A percentile compares a stretch with the other conserved stretches of the same genome.
Conservation (phyloP, 2,113 vertebrate species). For the Zeus faber region DNA sequence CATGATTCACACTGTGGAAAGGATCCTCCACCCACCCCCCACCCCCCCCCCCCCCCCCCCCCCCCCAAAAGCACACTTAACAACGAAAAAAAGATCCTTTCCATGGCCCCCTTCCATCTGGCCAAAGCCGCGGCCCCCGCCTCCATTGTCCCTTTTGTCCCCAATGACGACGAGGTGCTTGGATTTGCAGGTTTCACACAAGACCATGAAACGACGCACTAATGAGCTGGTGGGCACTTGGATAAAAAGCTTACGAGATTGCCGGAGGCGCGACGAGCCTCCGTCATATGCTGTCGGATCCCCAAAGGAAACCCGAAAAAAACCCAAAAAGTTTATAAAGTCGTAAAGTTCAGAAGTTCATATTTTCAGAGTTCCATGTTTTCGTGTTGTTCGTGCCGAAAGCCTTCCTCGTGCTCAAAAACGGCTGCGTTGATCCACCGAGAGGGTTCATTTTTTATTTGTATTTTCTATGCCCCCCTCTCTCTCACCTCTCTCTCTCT, state of each 20-base stretch:
- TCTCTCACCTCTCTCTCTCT: slow-evolving; percentile 14
- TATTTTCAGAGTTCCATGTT: no score
- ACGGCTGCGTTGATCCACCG: background rate
- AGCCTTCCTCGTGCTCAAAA: background rate
- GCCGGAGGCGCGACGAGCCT: slow-evolving; percentile 84
- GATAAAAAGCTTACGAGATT: slow-evolving; percentile 89
- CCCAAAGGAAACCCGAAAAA: no score
- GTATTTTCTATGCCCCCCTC: no score
- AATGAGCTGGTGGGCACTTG: slow-evolving; percentile 97
- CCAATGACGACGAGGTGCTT: no score
- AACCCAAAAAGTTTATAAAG: slow-evolving; percentile 68
- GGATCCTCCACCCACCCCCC: slow-evolving; percentile 42
- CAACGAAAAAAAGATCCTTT: slow-evolving; percentile 25
- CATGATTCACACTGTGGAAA: slow-evolving; percentile 69
- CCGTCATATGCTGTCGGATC: slow-evolving; percentile 64
- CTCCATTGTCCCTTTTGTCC: slow-evolving; percentile 89
- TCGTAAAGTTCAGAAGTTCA: slow-evolving; percentile 31
- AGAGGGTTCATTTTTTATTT: background rate
- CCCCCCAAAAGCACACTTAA: slow-evolving; percentile 26
- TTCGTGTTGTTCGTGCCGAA: background rate
- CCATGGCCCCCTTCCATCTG: no score
- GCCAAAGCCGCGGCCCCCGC: no score
- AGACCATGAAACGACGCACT: slow-evolving; percentile 74
- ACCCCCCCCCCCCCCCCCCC: slow-evolving; percentile 36
- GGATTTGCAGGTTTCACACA: slow-evolving; percentile 64